These are phyloP conservation scores for Neodiprion fabricii DNA, from an alignment of 1,140 invertebrate species.

Conservation along the genomic window DNA sequence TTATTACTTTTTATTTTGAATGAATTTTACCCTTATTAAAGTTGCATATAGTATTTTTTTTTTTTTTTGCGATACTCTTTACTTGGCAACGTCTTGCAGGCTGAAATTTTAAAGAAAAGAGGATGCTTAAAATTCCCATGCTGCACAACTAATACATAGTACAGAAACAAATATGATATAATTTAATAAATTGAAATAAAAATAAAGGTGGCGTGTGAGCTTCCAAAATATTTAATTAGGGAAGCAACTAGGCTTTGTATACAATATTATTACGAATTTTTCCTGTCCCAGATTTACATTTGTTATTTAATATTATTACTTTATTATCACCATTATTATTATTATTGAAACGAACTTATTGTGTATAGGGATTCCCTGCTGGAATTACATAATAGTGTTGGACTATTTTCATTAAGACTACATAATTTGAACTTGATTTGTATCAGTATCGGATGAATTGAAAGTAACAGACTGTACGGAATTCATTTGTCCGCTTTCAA, in stretches of 20 bases:
- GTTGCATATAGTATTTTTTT: not conserved
- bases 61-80: slow-evolving; percentile 19
- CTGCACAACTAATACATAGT: slow-evolving; percentile 15
- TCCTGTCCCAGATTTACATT: slow-evolving; percentile 28
- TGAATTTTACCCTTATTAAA: not conserved
- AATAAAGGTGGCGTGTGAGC: slow-evolving; percentile 25
- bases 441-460: slow-evolving; percentile 7
- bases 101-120: not conserved
- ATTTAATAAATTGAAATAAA: slow-evolving; percentile 15
- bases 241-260: slow-evolving; percentile 32
- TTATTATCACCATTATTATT: slow-evolving; percentile 32
- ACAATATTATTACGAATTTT: slow-evolving; percentile 31
- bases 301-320: slow-evolving; percentile 32
- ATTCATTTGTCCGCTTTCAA: slow-evolving; percentile 26
- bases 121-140: slow-evolving; percentile 16
- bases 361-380: slow-evolving; percentile 14
- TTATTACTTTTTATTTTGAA: not conserved
- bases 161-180: slow-evolving; percentile 11
- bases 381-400: slow-evolving; percentile 21
- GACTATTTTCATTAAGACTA: slow-evolving; percentile 19
- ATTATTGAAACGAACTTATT: slow-evolving; percentile 31
- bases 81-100: slow-evolving; percentile 20
- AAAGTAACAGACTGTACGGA: slow-evolving; percentile 31
- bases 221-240: slow-evolving; percentile 34
- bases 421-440: too few relatives aligned